Evolutionary conservation across 2,888 invertebrate genomes (phyloP).

Genomic region (Diadegma fenestrale): DNA sequence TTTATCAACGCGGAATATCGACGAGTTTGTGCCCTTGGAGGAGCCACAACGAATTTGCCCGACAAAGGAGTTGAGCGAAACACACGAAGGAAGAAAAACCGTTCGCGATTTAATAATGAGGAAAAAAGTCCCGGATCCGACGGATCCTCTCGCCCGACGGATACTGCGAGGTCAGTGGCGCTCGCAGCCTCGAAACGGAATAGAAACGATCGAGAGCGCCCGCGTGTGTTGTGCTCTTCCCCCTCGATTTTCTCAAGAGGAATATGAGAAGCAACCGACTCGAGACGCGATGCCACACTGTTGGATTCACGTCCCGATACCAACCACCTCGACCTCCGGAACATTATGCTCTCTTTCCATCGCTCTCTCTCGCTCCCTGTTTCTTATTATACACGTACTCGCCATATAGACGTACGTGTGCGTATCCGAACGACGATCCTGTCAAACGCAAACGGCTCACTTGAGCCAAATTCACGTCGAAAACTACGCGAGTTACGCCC

Average conservation of each 20-base stretch:
- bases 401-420: neutral
- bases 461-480: neutral
- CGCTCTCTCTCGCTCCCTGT: neutral
- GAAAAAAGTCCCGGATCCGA: constrained; percentile 33
- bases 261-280: constrained; percentile 48
- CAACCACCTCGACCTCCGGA: constrained; percentile 44
- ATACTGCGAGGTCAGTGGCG: constrained; percentile 59
- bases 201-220: constrained; percentile 27
- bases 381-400: constrained; percentile 11
- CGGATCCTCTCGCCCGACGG: constrained; percentile 59
- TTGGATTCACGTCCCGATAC: constrained; percentile 49
- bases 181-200: constrained; percentile 45
- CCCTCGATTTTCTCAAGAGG: constrained; percentile 11
- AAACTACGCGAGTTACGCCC: constrained; percentile 12
- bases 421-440: neutral
- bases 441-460: constrained; percentile 1
- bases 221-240: constrained; percentile 14
- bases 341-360: constrained; percentile 19
- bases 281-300: constrained; percentile 64
- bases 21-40: neutral
- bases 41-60: neutral
- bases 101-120: neutral
- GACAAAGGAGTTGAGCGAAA: neutral
- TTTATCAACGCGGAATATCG: neutral
- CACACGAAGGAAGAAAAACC: neutral